These are phyloP conservation scores for Steinernema carpocapsae DNA, from an alignment of 2,888 invertebrate genomes.

Conservation along the genomic window DNA sequence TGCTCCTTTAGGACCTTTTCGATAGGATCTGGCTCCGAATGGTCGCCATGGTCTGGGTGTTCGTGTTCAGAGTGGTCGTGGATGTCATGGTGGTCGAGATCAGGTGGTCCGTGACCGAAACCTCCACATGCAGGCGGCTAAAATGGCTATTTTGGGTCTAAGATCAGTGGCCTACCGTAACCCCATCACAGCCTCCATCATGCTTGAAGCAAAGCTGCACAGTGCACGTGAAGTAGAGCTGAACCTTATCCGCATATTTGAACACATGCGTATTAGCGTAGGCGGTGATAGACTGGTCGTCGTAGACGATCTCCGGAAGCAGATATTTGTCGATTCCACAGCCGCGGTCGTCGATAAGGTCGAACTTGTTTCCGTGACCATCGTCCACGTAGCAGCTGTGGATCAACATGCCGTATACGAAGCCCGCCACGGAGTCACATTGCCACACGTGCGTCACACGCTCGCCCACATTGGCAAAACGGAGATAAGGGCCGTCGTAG, in stretches of 20 bases:
- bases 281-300: slow-evolving; percentile 47
- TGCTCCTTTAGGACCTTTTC: slow-evolving; percentile 25
- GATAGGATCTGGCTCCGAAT: not conserved
- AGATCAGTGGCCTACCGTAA: slow-evolving; percentile 51
- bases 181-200: slow-evolving; percentile 68
- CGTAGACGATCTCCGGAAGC: slow-evolving; percentile 56
- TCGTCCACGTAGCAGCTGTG: slow-evolving; percentile 69
- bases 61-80: not conserved
- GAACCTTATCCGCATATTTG: slow-evolving; percentile 69
- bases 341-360: slow-evolving; percentile 66
- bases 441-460: slow-evolving; percentile 67
- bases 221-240: slow-evolving; percentile 68
- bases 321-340: slow-evolving; percentile 63
- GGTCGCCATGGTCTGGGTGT: not conserved
- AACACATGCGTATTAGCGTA: slow-evolving; percentile 64
- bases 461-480: slow-evolving; percentile 53
- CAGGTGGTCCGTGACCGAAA: not conserved
- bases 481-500: slow-evolving; percentile 46
- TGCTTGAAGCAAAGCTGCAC: slow-evolving; percentile 68
- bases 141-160: slow-evolving; percentile 20
- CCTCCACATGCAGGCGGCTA: slow-evolving; percentile 45
- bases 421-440: slow-evolving; percentile 64
- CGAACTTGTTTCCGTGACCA: slow-evolving; percentile 67
- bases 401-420: slow-evolving; percentile 66
- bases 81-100: slow-evolving; percentile 4